These are phyloP conservation scores for Galerucella calmariensis DNA, from an alignment of 2,888 invertebrate genomes.

Conservation along the genomic window DNA sequence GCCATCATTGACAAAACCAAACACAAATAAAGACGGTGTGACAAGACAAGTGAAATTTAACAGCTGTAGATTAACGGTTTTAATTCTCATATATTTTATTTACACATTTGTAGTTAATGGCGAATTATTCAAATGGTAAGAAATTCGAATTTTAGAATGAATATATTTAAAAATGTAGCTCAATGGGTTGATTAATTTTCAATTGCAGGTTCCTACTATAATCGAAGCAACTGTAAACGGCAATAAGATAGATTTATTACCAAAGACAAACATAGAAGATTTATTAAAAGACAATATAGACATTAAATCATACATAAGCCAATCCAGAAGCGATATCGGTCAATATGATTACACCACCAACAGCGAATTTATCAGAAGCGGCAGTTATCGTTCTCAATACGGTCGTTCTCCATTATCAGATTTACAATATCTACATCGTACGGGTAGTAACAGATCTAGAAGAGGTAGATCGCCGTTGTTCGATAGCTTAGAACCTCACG, in stretches of 20 bases:
- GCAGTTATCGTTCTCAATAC: slow-evolving; percentile 78
- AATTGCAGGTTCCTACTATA: slow-evolving; percentile 71
- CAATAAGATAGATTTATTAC: slow-evolving; percentile 52
- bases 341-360: slow-evolving; percentile 60
- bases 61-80: too few relatives aligned
- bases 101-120: too few relatives aligned
- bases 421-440: slow-evolving; percentile 61
- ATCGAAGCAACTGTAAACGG: slow-evolving; percentile 55
- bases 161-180: too few relatives aligned
- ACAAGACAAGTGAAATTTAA: too few relatives aligned
- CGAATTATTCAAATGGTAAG: too few relatives aligned
- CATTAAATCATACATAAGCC: slow-evolving; percentile 78
- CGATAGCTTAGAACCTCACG: slow-evolving; percentile 55
- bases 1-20: too few relatives aligned
- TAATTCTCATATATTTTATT: too few relatives aligned
- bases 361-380: slow-evolving; percentile 72
- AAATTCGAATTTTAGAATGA: too few relatives aligned
- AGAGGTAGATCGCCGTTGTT: slow-evolving; percentile 64
- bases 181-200: too few relatives aligned
- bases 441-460: slow-evolving; percentile 65
- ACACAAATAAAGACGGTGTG: too few relatives aligned
- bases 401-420: slow-evolving; percentile 69
- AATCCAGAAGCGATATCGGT: slow-evolving; percentile 77
- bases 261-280: slow-evolving; percentile 48
- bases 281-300: slow-evolving; percentile 72